Evolutionary conservation across 2,888 invertebrate species (phyloP).

Genomic region (Siphlonurus alternatus): DNA sequence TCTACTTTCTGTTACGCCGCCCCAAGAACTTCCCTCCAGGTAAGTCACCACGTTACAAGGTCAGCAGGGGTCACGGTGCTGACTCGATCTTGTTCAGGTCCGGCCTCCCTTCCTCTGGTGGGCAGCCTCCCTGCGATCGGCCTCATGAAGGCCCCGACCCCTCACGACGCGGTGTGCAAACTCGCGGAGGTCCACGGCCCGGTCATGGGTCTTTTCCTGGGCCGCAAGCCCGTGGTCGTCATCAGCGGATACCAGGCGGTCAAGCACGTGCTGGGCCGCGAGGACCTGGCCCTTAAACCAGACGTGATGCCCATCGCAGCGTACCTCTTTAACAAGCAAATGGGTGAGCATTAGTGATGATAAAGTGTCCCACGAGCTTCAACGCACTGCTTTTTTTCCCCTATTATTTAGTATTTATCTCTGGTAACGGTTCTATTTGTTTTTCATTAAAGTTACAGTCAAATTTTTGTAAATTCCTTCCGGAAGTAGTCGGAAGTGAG

Average conservation of each 20-base stretch:
- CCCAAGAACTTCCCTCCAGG: background rate
- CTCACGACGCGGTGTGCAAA: background rate
- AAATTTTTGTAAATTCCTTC: no score
- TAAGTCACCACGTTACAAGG: no score
- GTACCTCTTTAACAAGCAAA: background rate
- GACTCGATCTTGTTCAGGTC: background rate
- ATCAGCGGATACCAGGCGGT: conserved; percentile 4
- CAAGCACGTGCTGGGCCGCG: conserved; percentile 3
- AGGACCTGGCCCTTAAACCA: conserved; percentile 5
- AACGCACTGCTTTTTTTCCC: no score
- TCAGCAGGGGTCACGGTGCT: no score
- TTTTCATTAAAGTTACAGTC: no score
- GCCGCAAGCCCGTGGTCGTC: background rate
- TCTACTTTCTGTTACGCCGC: background rate
- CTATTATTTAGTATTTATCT: no score
- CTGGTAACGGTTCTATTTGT: no score
- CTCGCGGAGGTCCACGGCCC: background rate
- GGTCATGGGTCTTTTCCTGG: conserved; percentile 5
- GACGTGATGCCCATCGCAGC: background rate
- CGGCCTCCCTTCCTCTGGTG: background rate
- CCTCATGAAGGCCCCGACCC: background rate
- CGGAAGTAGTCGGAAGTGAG: no score
- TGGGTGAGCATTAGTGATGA: background rate
- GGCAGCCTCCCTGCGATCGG: background rate
- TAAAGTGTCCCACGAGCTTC: no score